A percentile compares a stretch with the other conserved stretches of the same genome.
phyloP scores from a whole-genome alignment of 2,888 invertebrate genomes.

The Epiblema foenella region DNA sequence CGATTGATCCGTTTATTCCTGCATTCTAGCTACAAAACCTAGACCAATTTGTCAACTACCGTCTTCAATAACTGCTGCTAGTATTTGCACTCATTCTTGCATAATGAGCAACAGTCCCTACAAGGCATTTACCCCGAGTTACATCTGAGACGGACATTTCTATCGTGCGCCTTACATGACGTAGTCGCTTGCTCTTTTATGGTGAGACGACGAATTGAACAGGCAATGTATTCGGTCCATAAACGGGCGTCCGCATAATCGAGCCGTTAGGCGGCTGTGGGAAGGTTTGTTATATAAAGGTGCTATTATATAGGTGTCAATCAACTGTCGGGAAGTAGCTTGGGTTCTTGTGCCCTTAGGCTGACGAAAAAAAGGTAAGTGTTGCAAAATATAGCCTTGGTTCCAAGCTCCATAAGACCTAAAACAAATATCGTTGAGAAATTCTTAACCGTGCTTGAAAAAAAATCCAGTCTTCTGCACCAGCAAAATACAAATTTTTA shows the following conservation, averaged over 20 bases:
- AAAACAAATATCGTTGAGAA: too few relatives aligned
- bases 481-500: too few relatives aligned
- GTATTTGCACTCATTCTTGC: slow-evolving; percentile 17
- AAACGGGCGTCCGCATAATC: slow-evolving; percentile 41
- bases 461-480: too few relatives aligned
- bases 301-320: slow-evolving; percentile 28
- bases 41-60: slow-evolving; percentile 3
- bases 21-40: not conserved
- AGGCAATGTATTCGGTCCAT: slow-evolving; percentile 46
- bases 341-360: not conserved
- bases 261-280: slow-evolving; percentile 36
- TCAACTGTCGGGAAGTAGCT: slow-evolving; percentile 7
- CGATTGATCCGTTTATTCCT: not conserved
- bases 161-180: slow-evolving; percentile 47
- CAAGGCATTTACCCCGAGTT: slow-evolving; percentile 31
- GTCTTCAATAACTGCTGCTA: slow-evolving; percentile 12
- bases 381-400: not conserved
- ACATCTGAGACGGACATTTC: slow-evolving; percentile 43
- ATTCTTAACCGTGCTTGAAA: too few relatives aligned
- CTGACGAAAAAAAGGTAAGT: not conserved
- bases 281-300: slow-evolving; percentile 42
- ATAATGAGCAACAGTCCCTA: slow-evolving; percentile 33
- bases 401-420: not conserved
- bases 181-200: slow-evolving; percentile 44
- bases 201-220: slow-evolving; percentile 47